Percentiles rank a stretch among this genome's conserved stretches.
phyloP scores from a whole-genome alignment of 2,113 vertebrate genomes.

The Lampris megalopsis region DNA sequence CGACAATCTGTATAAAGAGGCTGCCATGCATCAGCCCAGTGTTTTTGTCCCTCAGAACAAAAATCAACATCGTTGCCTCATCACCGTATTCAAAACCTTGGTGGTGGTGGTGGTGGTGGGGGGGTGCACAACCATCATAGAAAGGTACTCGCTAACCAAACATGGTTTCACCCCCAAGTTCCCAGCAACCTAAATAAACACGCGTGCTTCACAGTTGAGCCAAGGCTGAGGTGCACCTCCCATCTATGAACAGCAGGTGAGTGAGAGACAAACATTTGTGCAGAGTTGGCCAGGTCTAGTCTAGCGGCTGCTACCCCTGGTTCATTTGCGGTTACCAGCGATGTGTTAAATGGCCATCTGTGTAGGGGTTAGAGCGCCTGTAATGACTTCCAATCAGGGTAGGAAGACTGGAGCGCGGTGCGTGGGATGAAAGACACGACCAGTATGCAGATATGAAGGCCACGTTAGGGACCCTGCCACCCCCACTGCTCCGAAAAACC shows the following conservation, averaged over 20 bases:
- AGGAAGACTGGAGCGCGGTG: conserved; percentile 46
- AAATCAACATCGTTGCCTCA: background rate
- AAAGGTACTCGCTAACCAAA: background rate
- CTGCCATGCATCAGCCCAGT: conserved; percentile 10
- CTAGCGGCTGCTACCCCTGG: conserved; percentile 61
- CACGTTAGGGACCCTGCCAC: background rate
- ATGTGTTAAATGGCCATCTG: conserved; percentile 82
- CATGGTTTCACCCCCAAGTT: conserved; percentile 4
- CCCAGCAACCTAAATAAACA: conserved; percentile 29
- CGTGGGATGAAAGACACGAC: conserved; percentile 34
- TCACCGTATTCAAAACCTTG: background rate
- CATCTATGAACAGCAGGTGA: conserved; percentile 67
- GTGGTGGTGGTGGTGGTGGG: conserved; percentile 20
- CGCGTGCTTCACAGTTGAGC: conserved; percentile 28
- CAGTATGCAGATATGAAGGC: conserved; percentile 37
- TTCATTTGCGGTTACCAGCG: conserved; percentile 76
- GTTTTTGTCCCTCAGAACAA: background rate
- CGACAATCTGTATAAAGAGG: conserved; percentile 27
- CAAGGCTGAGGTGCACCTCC: conserved; percentile 44
- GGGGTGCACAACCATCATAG: background rate
- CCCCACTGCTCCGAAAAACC: too few species aligned
- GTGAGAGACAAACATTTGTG: conserved; percentile 72
- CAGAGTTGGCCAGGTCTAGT: conserved; percentile 56
- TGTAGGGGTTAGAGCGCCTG: conserved; percentile 67
- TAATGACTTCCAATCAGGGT: conserved; percentile 73